A percentile compares a stretch with the other conserved stretches of the same genome.
phyloP scores from a whole-genome alignment of 2,113 vertebrate genomes.

The Lepisosteus osseus region DNA sequence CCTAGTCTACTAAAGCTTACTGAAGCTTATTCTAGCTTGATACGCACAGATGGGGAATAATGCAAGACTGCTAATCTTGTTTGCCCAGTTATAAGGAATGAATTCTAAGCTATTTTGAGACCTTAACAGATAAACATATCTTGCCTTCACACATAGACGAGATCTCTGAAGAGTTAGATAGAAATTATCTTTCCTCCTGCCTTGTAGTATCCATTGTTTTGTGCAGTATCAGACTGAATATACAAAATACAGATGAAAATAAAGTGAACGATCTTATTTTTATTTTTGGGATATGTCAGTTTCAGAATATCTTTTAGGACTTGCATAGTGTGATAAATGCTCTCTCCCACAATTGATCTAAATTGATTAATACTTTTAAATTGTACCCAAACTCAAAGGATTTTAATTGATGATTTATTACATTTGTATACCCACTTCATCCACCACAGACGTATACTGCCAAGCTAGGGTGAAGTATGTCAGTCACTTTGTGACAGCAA shows the following conservation, averaged over 20 bases:
- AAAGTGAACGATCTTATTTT: too few species aligned
- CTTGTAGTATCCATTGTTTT: neutral
- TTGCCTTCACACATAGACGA: neutral
- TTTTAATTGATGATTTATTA: too few species aligned
- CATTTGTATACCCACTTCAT: too few species aligned
- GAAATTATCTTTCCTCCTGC: neutral
- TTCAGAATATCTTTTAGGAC: too few species aligned
- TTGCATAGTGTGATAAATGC: too few species aligned
- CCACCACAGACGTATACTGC: too few species aligned
- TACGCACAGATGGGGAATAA: constrained; percentile 2
- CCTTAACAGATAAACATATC: neutral
- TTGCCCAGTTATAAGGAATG: neutral
- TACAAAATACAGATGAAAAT: neutral
- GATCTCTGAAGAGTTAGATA: neutral
- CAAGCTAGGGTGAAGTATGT: too few species aligned
- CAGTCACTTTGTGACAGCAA: too few species aligned
- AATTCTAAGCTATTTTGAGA: neutral
- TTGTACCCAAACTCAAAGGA: too few species aligned
- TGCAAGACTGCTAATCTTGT: neutral
- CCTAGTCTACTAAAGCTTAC: neutral
- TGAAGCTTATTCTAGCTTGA: neutral
- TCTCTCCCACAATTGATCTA: too few species aligned
- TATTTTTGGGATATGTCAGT: too few species aligned
- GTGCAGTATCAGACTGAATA: neutral
- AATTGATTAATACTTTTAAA: too few species aligned